phyloP scores from a whole-genome alignment of 2,797 vertebrate species.

The Saxicola maurus region DNA sequence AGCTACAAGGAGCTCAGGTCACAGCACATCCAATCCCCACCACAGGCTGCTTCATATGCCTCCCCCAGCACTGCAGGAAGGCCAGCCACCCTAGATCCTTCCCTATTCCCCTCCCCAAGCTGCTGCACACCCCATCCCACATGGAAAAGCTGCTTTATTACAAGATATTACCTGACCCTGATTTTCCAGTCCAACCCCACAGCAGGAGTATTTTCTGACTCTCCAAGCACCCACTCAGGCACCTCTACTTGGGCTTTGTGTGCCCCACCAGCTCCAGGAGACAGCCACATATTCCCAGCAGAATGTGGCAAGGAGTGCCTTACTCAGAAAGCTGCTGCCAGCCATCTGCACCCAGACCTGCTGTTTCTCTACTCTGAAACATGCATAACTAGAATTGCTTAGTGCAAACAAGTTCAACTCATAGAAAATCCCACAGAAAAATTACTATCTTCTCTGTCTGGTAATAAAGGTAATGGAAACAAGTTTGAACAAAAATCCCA shows the following conservation, averaged over 20 bases:
- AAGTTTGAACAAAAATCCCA: neutral
- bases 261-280: neutral
- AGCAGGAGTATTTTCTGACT: neutral
- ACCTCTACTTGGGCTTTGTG: neutral
- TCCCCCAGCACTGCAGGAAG: neutral
- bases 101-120: neutral
- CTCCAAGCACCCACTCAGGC: neutral
- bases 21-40: neutral
- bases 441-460: neutral
- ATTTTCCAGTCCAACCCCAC: neutral
- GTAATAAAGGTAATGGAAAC: neutral
- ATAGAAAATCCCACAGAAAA: neutral
- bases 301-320: fast-evolving
- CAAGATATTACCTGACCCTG: neutral
- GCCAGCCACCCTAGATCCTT: neutral
- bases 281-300: neutral
- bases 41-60: neutral
- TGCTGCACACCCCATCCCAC: neutral
- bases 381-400: neutral
- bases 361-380: neutral
- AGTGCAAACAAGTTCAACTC: neutral
- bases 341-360: neutral
- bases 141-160: neutral
- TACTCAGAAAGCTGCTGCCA: neutral
- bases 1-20: neutral